These are phyloP conservation scores for Brachyistius frenatus DNA, from an alignment of 2,113 vertebrate species.

Conservation along the genomic window DNA sequence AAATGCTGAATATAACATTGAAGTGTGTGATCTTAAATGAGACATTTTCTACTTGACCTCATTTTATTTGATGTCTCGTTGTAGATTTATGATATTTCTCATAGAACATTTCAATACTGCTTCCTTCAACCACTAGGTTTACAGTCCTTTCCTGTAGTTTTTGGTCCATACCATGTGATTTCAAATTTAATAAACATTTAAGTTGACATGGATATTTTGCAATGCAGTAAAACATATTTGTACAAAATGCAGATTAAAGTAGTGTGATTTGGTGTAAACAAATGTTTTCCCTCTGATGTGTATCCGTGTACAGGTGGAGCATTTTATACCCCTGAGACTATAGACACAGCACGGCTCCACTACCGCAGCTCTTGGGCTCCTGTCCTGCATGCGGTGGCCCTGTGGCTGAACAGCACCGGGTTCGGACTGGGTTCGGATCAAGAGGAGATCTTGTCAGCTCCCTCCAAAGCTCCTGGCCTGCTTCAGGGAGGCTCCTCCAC, in stretches of 20 bases:
- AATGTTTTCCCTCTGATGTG: not conserved
- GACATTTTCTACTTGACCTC: not conserved
- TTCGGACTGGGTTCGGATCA: conserved; percentile 86
- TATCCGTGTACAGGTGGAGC: conserved; percentile 88
- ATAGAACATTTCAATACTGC: not conserved
- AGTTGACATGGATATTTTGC: not conserved
- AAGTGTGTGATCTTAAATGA: not conserved
- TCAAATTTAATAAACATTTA: not conserved
- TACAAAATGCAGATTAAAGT: not conserved
- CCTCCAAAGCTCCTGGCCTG: conserved; percentile 59
- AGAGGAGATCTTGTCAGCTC: conserved; percentile 75
- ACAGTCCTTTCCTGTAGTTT: conserved; percentile 12
- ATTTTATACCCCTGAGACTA: conserved; percentile 99
- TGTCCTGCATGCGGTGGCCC: conserved; percentile 92
- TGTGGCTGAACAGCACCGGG: conserved; percentile 95
- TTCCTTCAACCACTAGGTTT: not conserved
- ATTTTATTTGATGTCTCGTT: not conserved
- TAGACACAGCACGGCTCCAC: conserved; percentile 95
- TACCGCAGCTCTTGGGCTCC: conserved; percentile 97
- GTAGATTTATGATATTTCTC: not conserved
- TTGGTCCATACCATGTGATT: not conserved
- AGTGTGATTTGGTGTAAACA: not conserved
- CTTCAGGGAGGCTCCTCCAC: conserved; percentile 76
- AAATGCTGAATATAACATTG: not conserved
- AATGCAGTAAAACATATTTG: not conserved